Evolutionary conservation across 2,888 invertebrate genomes (phyloP).

Genomic region (Brachycybe producta): DNA sequence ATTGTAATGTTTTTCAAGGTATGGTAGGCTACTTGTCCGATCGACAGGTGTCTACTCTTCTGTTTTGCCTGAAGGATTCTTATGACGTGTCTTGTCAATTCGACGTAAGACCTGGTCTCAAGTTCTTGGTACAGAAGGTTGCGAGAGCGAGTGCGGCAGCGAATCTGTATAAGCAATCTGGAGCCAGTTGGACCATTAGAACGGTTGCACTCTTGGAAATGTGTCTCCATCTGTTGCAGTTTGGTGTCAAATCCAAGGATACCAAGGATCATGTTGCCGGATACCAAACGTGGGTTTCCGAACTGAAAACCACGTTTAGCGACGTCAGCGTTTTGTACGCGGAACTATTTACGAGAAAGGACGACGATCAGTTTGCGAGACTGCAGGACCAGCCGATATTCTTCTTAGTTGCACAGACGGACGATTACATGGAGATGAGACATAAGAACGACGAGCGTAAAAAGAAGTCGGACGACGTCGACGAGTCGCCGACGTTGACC

Average conservation of each 20-base stretch:
- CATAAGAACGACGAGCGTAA: slow-evolving; percentile 20
- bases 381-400: slow-evolving; percentile 42
- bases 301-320: slow-evolving; percentile 37
- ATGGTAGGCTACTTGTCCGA: slow-evolving; percentile 30
- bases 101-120: slow-evolving; percentile 78
- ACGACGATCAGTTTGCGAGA: slow-evolving; percentile 29
- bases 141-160: slow-evolving; percentile 67
- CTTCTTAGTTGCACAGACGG: slow-evolving; percentile 44
- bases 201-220: slow-evolving; percentile 72
- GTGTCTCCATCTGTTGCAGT: slow-evolving; percentile 48
- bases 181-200: slow-evolving; percentile 73
- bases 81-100: slow-evolving; percentile 71
- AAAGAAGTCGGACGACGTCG: slow-evolving; percentile 27
- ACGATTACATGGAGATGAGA: slow-evolving; percentile 25
- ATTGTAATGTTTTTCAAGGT: slow-evolving; percentile 20
- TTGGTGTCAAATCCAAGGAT: slow-evolving; percentile 29
- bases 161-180: slow-evolving; percentile 82
- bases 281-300: too few relatives aligned
- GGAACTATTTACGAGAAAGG: slow-evolving; percentile 39
- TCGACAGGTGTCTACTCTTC: slow-evolving; percentile 51
- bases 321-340: slow-evolving; percentile 41
- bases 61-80: slow-evolving; percentile 67
- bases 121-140: slow-evolving; percentile 86
- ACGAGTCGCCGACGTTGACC: neutral
- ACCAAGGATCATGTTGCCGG: too few relatives aligned